Evolutionary conservation across 2,113 vertebrate species (phyloP), one percentile per base, ranked within the genome.

Genomic region (Lamprologus tigripictilis): DNA sequence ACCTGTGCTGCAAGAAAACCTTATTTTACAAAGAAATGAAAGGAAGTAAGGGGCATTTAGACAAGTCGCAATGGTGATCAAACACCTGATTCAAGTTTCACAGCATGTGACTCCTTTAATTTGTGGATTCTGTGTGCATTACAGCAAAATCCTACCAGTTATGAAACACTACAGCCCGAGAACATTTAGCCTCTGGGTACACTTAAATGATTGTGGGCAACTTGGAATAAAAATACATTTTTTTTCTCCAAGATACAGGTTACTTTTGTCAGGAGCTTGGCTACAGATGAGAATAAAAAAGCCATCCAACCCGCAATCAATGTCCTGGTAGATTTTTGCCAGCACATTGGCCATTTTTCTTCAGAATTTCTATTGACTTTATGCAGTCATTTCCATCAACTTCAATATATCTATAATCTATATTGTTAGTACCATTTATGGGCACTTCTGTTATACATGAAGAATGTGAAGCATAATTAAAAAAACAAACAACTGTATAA

Each of bases 41-140:
- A 53, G 33, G 53, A 76, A 76, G 9, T 76, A 10, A 47, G 9
- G 19, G 35, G 49, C 31, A 11, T 55, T 40, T 23, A 35, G 28
- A 14, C 12, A 23, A 57, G n/a, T 17, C 1, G 2, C 9, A 40
- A 55, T 19, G 35, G 21, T 42, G 53, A 81, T 57, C 14, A 78
- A 78, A 19, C 73, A 0, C 73, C 26, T 49, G 42, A 31, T 49
- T 19, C 26, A 78, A 47, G 10, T 78, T 78, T 78, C 73, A 78
- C 73, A n/a, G 73, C 17, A 31, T 49, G 40, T 47, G 68, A 47
- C 21, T 73, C 68, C 68, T 47, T 47, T 73, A 26, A 73, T 73
- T 47, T 47, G 23, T 28, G 2, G 16, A 49, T 31, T 78, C 16
- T 31, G 10, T 19, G 9, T n/a, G 45, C 2, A 78, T 78, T 5